Conservation (phyloP, 2,888 invertebrate species). For the Nysson spinosus region DNA sequence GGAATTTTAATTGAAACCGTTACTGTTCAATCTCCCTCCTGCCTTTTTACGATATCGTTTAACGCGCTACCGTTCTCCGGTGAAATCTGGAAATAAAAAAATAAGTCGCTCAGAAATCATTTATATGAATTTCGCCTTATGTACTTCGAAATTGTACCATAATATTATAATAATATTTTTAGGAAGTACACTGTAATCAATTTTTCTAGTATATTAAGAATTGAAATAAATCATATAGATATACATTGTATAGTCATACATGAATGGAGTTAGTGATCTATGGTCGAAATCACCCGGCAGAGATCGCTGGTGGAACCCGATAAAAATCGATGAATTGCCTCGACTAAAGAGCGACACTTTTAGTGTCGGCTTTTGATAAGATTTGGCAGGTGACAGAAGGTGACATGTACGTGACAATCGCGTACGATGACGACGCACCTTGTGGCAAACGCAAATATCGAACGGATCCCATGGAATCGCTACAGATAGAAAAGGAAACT, state of each 20-base stretch:
- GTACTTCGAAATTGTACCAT: no score
- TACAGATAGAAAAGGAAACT: constrained; percentile 50
- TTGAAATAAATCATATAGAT: no score
- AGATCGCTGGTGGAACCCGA: constrained; percentile 5
- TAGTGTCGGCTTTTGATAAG: constrained; percentile 48
- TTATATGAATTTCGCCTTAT: no score
- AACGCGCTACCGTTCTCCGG: no score
- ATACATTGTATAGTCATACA: no score
- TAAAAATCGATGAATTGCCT: constrained; percentile 4
- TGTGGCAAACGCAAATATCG: constrained; percentile 69
- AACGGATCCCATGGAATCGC: constrained; percentile 52
- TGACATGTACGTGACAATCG: constrained; percentile 48
- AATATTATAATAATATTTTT: no score
- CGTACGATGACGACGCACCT: constrained; percentile 63
- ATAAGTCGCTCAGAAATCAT: no score
- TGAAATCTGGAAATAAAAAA: no score
- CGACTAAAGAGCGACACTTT: constrained; percentile 22
- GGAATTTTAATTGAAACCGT: constrained; percentile 31
- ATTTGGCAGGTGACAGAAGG: constrained; percentile 63
- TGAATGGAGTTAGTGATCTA: no score
- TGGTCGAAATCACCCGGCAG: background rate
- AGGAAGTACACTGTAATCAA: no score
- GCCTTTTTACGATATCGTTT: no score
- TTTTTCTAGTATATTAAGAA: no score
- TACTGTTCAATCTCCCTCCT: constrained; percentile 6